These are phyloP conservation scores for Harpagifer antarcticus DNA, from an alignment of 2,797 vertebrate genomes.

Conservation along the genomic window DNA sequence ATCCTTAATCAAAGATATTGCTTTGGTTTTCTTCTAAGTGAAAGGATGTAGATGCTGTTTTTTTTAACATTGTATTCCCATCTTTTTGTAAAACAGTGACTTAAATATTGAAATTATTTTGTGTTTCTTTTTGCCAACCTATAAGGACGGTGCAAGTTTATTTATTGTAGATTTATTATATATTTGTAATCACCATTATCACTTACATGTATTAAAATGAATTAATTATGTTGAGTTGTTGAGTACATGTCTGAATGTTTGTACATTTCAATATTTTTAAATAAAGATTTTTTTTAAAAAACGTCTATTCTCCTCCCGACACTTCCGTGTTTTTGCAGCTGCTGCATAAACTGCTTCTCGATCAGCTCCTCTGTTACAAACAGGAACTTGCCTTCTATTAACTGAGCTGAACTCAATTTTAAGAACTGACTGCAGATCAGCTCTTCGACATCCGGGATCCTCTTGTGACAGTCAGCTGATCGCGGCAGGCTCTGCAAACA, in stretches of 20 bases:
- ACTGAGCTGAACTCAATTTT: neutral
- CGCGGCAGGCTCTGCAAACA: constrained; percentile 2
- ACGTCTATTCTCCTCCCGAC: neutral
- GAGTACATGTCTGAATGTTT: too few relatives aligned
- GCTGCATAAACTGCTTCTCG: constrained; percentile 37
- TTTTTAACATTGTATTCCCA: neutral
- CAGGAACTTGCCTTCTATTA: rapidly evolving
- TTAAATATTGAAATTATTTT: neutral
- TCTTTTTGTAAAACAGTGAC: constrained; percentile 6
- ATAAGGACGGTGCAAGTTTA: neutral
- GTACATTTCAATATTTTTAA: too few relatives aligned
- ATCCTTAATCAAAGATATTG: neutral
- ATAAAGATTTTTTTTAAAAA: too few relatives aligned
- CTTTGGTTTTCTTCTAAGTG: neutral
- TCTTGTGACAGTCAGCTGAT: constrained; percentile 76
- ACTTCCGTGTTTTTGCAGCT: constrained; percentile 64
- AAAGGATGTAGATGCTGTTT: neutral
- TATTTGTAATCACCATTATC: too few relatives aligned
- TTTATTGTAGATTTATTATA: too few relatives aligned
- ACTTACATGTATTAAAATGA: too few relatives aligned
- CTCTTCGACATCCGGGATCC: constrained; percentile 36
- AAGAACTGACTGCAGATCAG: constrained; percentile 37
- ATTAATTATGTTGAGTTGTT: too few relatives aligned
- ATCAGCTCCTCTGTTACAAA: constrained; percentile 31
- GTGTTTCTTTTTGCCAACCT: neutral